These are phyloP conservation scores for Garrulus glandarius DNA, from an alignment of 2,797 vertebrate genomes.

Conservation along the genomic window DNA sequence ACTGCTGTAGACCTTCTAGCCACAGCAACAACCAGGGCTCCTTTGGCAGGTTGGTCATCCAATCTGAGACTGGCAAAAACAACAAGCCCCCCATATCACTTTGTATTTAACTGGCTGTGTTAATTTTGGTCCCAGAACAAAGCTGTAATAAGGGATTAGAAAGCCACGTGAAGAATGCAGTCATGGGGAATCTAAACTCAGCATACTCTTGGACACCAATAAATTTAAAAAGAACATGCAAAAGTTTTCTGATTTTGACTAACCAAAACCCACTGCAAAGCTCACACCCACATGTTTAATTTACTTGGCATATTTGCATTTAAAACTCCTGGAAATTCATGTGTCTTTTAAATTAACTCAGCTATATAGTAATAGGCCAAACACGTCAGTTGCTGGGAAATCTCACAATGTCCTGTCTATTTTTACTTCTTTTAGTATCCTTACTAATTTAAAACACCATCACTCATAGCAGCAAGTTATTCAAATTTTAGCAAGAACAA, in stretches of 20 bases:
- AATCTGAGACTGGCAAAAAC: not conserved
- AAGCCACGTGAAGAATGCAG: fast-evolving
- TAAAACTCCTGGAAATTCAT: not conserved
- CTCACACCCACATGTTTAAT: not conserved
- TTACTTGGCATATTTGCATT: not conserved
- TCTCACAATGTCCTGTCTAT: not conserved
- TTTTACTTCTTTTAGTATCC: constrained; percentile 24
- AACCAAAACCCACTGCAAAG: not conserved
- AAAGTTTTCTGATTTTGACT: not conserved
- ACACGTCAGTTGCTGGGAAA: not conserved
- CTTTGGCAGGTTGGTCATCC: not conserved
- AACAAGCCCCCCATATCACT: fast-evolving
- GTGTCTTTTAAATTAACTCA: constrained; percentile 3
- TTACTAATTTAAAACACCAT: not conserved
- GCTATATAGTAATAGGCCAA: not conserved
- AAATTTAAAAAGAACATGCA: not conserved
- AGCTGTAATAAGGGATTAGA: not conserved
- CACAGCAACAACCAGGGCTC: not conserved
- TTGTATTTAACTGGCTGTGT: not conserved
- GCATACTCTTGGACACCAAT: not conserved
- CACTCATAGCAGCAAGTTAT: not conserved
- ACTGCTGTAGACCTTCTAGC: not conserved
- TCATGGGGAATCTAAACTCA: not conserved
- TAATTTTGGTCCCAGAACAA: not conserved
- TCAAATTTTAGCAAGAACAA: constrained; percentile 23